Percentiles rank a stretch among this genome's conserved stretches.
Evolutionary conservation across 2,797 vertebrate species (phyloP).

Genomic region (Allobates femoralis): DNA sequence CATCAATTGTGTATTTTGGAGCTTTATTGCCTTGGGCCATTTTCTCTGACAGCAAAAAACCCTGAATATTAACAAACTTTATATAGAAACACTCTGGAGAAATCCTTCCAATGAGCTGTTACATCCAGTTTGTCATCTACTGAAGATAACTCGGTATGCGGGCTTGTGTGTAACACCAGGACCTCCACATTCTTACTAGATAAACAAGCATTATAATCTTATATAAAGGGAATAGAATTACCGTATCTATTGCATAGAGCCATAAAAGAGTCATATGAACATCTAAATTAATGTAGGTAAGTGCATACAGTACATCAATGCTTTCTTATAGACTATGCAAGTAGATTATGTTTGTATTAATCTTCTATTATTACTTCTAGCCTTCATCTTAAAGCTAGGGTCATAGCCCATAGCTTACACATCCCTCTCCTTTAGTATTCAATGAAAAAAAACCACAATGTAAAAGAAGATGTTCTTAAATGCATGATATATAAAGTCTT

Average conservation of each 20-base stretch:
- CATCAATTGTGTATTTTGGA: constrained; percentile 6
- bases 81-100: neutral
- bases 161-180: neutral
- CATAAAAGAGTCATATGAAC: neutral
- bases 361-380: too few species aligned
- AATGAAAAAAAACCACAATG: too few species aligned
- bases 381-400: too few species aligned
- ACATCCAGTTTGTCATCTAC: neutral
- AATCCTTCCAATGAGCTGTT: neutral
- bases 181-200: too few species aligned
- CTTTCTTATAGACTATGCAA: too few species aligned
- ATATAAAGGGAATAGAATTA: neutral
- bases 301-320: neutral
- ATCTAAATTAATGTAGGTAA: neutral
- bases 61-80: neutral
- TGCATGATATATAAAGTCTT: too few species aligned
- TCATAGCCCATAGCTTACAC: too few species aligned
- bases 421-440: too few species aligned
- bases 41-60: neutral
- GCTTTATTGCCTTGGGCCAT: neutral
- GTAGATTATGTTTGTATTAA: too few species aligned
- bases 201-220: neutral
- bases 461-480: too few species aligned
- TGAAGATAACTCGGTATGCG: neutral
- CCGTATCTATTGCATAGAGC: neutral